Percentiles rank a stretch among this genome's conserved stretches.
Conservation (phyloP, 2,888 invertebrate species). For the Incurvaria masculella region DNA sequence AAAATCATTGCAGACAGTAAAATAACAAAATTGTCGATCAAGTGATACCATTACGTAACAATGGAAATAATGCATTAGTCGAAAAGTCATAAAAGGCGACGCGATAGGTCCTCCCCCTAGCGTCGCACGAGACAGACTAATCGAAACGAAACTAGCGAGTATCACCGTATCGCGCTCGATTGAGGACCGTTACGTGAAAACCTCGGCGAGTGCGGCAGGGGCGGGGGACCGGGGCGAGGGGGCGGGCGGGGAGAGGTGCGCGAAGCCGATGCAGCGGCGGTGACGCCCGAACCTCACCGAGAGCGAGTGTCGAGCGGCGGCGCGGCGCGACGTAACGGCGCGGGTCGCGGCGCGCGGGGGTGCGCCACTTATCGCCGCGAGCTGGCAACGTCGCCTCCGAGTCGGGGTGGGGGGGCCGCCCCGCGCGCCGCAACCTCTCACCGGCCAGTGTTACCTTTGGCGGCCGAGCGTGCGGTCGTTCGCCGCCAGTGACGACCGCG, state of each 20-base stretch:
- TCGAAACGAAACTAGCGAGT: conserved; percentile 18
- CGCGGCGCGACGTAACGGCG: conserved; percentile 22
- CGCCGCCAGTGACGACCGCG: conserved; percentile 53
- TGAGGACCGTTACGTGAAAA: conserved; percentile 57
- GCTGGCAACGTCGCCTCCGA: conserved; percentile 56
- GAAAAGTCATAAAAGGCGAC: conserved; percentile 12
- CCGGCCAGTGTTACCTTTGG: conserved; percentile 63
- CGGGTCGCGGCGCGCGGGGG: conserved; percentile 36
- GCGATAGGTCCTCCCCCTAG: conserved; percentile 17
- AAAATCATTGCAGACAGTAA: too few relatives aligned
- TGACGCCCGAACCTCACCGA: conserved; percentile 44
- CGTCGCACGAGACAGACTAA: conserved; percentile 27
- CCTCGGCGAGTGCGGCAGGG: conserved; percentile 26
- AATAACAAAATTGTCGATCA: too few relatives aligned
- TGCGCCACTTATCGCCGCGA: conserved; percentile 55
- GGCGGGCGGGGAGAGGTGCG: conserved; percentile 34
- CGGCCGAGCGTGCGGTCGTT: conserved; percentile 52
- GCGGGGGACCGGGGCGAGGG: conserved; percentile 9
- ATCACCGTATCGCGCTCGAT: conserved; percentile 53
- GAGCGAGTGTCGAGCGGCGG: conserved; percentile 39
- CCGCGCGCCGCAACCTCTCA: conserved; percentile 25
- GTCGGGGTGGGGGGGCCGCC: conserved; percentile 36
- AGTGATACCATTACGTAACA: too few relatives aligned
- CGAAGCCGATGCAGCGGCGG: conserved; percentile 38
- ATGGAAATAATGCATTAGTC: too few relatives aligned